phyloP scores from a whole-genome alignment of 2,888 invertebrate genomes.

The Pammene aurita region DNA sequence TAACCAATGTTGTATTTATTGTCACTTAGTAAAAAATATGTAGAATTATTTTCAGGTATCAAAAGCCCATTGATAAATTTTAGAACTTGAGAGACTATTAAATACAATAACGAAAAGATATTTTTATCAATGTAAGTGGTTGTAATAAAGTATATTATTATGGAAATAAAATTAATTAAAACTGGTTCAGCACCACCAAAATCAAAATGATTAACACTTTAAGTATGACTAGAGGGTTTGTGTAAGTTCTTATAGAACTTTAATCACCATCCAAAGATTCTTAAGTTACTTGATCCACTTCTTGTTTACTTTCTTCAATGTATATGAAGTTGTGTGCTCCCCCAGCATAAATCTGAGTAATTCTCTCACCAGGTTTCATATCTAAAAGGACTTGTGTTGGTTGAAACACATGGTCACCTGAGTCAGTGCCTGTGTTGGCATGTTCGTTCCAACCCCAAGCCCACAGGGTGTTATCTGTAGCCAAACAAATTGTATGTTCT shows the following conservation, averaged over 20 bases:
- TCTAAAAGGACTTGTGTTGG: constrained; percentile 66
- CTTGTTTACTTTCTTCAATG: constrained; percentile 47
- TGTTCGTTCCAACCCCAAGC: constrained; percentile 97
- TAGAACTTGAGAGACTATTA: neutral
- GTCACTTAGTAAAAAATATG: constrained; percentile 2
- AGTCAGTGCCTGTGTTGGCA: constrained; percentile 89
- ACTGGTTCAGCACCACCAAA: constrained; percentile 26
- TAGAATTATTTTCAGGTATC: neutral
- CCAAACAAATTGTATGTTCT: constrained; percentile 89
- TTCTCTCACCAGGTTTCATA: constrained; percentile 47
- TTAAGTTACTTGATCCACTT: neutral
- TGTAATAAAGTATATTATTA: neutral
- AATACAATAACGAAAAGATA: neutral
- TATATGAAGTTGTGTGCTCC: constrained; percentile 76
- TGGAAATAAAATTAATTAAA: neutral
- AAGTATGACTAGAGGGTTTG: constrained; percentile 28
- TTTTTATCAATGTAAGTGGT: neutral
- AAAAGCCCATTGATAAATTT: neutral
- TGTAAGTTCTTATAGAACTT: neutral
- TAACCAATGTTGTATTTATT: constrained; percentile 25
- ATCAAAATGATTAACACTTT: neutral
- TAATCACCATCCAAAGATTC: constrained; percentile 10
- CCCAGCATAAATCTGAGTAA: constrained; percentile 70
- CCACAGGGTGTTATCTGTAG: constrained; percentile 85
- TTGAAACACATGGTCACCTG: constrained; percentile 57